These are phyloP conservation scores for Dolomedes plantarius DNA, from an alignment of 2,888 invertebrate genomes.

Conservation along the genomic window DNA sequence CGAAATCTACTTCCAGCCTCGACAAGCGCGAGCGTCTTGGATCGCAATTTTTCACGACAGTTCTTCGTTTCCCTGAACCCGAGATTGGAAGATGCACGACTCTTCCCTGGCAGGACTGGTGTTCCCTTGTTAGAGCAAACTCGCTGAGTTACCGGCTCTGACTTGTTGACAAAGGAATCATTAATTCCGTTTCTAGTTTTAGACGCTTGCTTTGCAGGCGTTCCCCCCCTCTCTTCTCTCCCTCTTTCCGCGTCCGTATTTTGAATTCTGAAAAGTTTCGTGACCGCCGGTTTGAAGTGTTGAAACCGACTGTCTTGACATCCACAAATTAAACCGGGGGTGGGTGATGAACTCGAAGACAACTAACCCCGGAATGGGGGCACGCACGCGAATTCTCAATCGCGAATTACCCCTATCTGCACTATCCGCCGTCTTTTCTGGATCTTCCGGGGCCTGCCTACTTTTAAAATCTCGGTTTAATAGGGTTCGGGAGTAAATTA, in stretches of 20 bases:
- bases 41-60: constrained; percentile 13
- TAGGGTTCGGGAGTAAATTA: no score
- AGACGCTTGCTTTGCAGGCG: neutral
- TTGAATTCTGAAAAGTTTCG: constrained; percentile 30
- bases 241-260: neutral
- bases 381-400: constrained; percentile 35
- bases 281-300: constrained; percentile 47
- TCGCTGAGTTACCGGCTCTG: neutral
- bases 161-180: constrained; percentile 52
- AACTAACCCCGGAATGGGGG: constrained; percentile 27
- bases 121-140: constrained; percentile 1
- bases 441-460: neutral
- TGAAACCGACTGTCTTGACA: constrained; percentile 57
- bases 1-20: neutral
- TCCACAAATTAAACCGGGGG: constrained; percentile 41
- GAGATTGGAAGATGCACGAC: neutral
- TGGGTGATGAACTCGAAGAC: constrained; percentile 30
- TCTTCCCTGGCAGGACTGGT: neutral
- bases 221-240: neutral
- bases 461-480: constrained; percentile 14
- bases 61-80: neutral
- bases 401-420: neutral
- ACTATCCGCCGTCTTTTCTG: neutral
- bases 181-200: constrained; percentile 22
- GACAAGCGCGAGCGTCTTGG: neutral